Evolutionary conservation across 1,140 invertebrate genomes (phyloP).

Genomic region (Contarinia nasturtii): DNA sequence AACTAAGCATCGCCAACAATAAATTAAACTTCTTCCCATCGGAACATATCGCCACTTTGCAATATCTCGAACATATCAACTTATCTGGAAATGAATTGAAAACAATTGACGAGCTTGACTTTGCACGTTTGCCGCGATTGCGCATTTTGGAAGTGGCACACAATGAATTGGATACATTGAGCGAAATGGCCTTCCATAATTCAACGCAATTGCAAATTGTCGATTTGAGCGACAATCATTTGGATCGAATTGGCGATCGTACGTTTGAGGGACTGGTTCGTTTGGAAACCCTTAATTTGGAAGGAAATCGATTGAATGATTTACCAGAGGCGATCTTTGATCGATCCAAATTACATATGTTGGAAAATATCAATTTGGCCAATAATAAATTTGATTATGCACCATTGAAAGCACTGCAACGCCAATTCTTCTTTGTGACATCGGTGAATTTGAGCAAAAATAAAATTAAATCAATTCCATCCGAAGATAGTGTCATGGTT

Average conservation of each 20-base stretch:
- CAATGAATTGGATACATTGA: constrained; percentile 60
- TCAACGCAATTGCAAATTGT: constrained; percentile 69
- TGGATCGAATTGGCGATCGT: constrained; percentile 56
- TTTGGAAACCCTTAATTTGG: constrained; percentile 52
- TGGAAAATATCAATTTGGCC: constrained; percentile 65
- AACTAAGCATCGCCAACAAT: constrained; percentile 49
- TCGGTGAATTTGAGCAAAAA: constrained; percentile 63
- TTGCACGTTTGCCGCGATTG: constrained; percentile 55
- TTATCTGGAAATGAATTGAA: constrained; percentile 58
- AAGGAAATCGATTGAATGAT: constrained; percentile 48
- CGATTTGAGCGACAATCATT: constrained; percentile 52
- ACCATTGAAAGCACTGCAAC: constrained; percentile 55
- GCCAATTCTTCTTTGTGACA: constrained; percentile 63
- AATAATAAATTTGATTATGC: constrained; percentile 58
- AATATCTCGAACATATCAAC: constrained; percentile 53
- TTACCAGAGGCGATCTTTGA: constrained; percentile 75
- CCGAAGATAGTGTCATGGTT: constrained; percentile 66
- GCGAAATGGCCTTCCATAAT: constrained; percentile 75
- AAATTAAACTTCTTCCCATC: constrained; percentile 65
- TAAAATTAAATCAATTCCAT: constrained; percentile 52
- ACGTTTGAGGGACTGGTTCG: constrained; percentile 65
- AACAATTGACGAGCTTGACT: constrained; percentile 62
- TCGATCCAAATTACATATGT: constrained; percentile 47
- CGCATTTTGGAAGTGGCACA: constrained; percentile 43
- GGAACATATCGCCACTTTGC: constrained; percentile 52